phyloP scores from a whole-genome alignment of 2,797 vertebrate genomes.

The Margarornis squamiger region DNA sequence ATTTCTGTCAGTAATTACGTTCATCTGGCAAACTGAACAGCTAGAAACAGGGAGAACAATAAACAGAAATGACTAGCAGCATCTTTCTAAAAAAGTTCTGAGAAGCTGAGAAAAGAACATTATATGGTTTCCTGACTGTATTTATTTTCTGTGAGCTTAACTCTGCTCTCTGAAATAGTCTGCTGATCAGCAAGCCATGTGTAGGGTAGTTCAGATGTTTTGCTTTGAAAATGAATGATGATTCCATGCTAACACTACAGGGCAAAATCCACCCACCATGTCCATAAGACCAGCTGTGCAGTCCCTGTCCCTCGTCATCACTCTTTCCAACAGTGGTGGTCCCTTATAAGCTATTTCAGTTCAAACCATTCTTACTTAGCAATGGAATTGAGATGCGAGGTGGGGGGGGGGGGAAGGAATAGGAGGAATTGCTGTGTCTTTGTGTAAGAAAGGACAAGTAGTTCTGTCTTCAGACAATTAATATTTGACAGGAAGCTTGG shows the following conservation, averaged over 20 bases:
- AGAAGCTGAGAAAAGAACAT: not conserved
- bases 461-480: not conserved
- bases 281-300: not conserved
- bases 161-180: not conserved
- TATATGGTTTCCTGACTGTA: not conserved
- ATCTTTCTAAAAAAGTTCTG: not conserved
- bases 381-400: not conserved
- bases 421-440: not conserved
- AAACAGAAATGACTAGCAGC: constrained; percentile 7
- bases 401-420: not conserved
- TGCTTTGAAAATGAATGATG: not conserved
- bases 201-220: not conserved
- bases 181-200: not conserved
- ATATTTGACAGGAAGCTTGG: not conserved
- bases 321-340: not conserved
- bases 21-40: constrained; percentile 31
- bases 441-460: not conserved
- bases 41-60: constrained; percentile 28
- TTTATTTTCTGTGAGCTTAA: not conserved
- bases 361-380: not conserved
- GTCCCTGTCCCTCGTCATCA: not conserved
- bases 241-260: not conserved
- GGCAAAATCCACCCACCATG: not conserved
- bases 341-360: not conserved
- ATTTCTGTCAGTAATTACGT: constrained; percentile 32